Evolutionary conservation across 2,888 invertebrate species (phyloP).

Genomic region (Periphyllus acericola): DNA sequence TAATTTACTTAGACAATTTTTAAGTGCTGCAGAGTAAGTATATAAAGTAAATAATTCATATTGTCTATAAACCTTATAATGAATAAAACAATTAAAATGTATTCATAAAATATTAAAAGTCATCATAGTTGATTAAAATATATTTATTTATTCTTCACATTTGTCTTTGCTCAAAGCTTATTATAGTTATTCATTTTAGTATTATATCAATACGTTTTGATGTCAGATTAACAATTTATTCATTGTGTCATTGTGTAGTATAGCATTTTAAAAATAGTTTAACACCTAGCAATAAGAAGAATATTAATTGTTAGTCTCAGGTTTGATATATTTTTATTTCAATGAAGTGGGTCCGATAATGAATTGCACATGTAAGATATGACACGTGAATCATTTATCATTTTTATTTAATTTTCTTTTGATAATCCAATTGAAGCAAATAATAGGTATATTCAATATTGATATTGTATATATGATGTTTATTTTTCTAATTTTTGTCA

Average conservation of each 20-base stretch:
- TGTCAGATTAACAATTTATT: neutral
- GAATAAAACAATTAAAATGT: no score
- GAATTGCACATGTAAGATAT: neutral
- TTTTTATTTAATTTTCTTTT: neutral
- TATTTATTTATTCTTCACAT: neutral
- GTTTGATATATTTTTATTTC: slow-evolving; percentile 1
- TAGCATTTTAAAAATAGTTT: neutral
- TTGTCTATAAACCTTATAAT: no score
- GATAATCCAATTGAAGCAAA: no score
- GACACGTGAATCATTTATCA: neutral
- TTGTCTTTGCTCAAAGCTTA: neutral
- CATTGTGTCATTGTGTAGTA: neutral
- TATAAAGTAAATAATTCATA: no score
- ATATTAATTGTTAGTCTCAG: neutral
- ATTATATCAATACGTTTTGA: neutral
- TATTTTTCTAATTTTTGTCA: no score
- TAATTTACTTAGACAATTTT: no score
- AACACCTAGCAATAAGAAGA: neutral
- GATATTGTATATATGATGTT: no score
- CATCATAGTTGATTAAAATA: no score
- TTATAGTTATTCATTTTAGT: neutral
- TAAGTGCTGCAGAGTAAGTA: no score
- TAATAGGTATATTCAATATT: no score
- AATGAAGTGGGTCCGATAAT: slow-evolving; percentile 13
- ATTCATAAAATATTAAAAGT: neutral